Base-by-base conservation (phyloP, 2,113 vertebrate genomes). In the Mormyrus iriodes region DNA sequence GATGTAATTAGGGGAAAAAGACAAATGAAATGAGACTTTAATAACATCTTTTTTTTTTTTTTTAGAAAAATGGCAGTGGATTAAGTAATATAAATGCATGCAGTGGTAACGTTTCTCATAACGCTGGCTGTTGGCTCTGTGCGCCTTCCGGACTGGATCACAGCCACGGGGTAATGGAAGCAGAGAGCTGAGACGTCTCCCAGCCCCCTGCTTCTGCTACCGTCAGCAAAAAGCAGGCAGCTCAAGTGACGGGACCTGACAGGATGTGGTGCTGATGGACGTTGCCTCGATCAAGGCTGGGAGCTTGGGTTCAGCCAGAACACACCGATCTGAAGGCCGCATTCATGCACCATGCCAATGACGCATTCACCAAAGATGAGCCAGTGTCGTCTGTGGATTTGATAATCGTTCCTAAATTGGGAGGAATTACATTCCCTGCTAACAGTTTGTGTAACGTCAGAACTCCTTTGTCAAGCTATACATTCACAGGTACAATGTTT, bases 81-180 rank as follows among this genome's bases (percentile, higher is more conserved):
- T 12, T 5, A 39, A 69, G 39, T 48, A 42, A 44, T 12, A 24
- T 35, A 52, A 51, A 53, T 19, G 27, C n/a, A 61, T 3, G 42
- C 31, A 65, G 24, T n/a, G 53, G 27, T 3, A 92, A 3, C 73
- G 79, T 53, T 58, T 24, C 65, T 85, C n/a, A 53, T 85, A 35
- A 42, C 1, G 17, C 73, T 6, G 15, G 69, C 69, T 2, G 69
- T 39, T 39, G 69, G 69, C 13, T 39, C 44, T 8, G 35, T 10
- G 13, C 88, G 89, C 84, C 19, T 69, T 90, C 90, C 91, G 89
- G 91, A 86, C 90, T 94, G 93, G 94, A 91, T 48, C 52, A 0
- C 7, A 89, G 93, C 93, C 94, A 94, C 85, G 90, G 8, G 61
- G 92, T 93, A 94, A 93, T 94, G 93, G 93, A 93, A 90, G 90